Percentiles rank a stretch among this genome's conserved stretches.
phyloP scores from a whole-genome alignment of 2,888 invertebrate species.

The Hirtodrosophila trivittata region DNA sequence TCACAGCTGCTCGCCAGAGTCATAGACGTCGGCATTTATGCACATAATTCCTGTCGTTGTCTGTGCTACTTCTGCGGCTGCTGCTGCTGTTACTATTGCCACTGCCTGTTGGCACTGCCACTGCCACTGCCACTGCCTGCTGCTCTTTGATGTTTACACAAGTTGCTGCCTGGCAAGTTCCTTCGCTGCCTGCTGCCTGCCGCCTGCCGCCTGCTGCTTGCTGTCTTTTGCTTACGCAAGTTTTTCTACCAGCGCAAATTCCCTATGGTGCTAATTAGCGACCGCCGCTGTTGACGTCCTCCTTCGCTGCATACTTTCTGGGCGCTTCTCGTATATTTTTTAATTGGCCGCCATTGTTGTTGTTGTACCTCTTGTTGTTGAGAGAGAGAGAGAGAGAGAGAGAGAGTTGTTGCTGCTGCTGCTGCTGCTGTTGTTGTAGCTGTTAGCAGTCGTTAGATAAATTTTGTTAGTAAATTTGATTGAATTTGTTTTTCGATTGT shows the following conservation, averaged over 20 bases:
- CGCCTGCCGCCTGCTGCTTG: constrained; percentile 9
- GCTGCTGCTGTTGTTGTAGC: constrained; percentile 23
- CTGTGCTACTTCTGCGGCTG: constrained; percentile 10
- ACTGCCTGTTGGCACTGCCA: constrained; percentile 10
- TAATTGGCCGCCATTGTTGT: constrained; percentile 58
- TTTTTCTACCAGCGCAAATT: constrained; percentile 69
- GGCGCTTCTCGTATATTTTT: constrained; percentile 70
- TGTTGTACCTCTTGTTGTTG: constrained; percentile 29
- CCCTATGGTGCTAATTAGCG: constrained; percentile 84
- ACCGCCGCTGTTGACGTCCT: constrained; percentile 58
- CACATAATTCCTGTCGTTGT: constrained; percentile 48
- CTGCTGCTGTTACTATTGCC: constrained; percentile 47
- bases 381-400: too few relatives aligned
- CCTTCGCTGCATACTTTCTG: constrained; percentile 58
- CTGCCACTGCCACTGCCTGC: constrained; percentile 12
- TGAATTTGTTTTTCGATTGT: constrained; percentile 48
- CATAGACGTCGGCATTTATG: constrained; percentile 45
- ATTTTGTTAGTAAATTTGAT: constrained; percentile 55
- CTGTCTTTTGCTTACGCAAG: constrained; percentile 58
- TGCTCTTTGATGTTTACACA: constrained; percentile 32
- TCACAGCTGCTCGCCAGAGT: constrained; percentile 19
- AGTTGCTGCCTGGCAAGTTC: constrained; percentile 17
- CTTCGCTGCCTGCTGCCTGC: constrained; percentile 7
- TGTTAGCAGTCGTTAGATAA: constrained; percentile 47
- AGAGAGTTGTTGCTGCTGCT: constrained; percentile 11